Evolutionary conservation across 2,113 vertebrate species (phyloP).

Genomic region (Nematolebias whitei): DNA sequence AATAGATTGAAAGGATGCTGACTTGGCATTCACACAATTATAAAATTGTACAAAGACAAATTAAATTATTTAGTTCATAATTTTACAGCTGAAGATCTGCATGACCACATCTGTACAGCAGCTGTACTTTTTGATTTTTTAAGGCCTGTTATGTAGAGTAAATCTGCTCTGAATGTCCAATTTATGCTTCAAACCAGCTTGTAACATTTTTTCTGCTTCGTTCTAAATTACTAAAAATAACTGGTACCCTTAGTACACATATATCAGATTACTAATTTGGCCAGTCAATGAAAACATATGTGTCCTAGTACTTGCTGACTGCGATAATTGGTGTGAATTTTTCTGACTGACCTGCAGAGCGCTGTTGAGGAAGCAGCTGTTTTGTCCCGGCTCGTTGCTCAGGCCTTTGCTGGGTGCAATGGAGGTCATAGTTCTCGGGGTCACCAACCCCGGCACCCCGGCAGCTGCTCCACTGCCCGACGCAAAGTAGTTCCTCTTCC

Average conservation of each 20-base stretch:
- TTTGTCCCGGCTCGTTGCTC: slow-evolving; percentile 96
- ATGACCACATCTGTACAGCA: background rate
- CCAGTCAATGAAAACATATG: slow-evolving; percentile 1
- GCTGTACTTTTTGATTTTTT: background rate
- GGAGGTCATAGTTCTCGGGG: slow-evolving; percentile 89
- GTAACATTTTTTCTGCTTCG: background rate
- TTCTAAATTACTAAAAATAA: background rate
- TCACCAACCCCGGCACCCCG: slow-evolving; percentile 72
- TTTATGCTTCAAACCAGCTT: background rate
- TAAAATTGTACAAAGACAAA: too few relatives aligned
- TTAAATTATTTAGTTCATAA: too few relatives aligned
- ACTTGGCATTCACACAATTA: too few relatives aligned
- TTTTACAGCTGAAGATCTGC: background rate
- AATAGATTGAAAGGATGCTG: too few relatives aligned
- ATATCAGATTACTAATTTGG: slow-evolving; percentile 22
- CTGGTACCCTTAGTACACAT: slow-evolving; percentile 2
- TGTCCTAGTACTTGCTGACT: slow-evolving; percentile 9
- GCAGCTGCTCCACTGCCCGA: slow-evolving; percentile 69
- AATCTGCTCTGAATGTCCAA: background rate
- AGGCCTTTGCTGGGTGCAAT: slow-evolving; percentile 97
- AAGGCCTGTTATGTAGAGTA: background rate
- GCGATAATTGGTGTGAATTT: slow-evolving; percentile 2
- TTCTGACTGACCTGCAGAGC: slow-evolving; percentile 90
- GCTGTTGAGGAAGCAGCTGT: slow-evolving; percentile 97
- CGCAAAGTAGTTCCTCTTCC: slow-evolving; percentile 82